Evolutionary conservation across 2,113 vertebrate genomes (phyloP).

Genomic region (Elgaria multicarinata): DNA sequence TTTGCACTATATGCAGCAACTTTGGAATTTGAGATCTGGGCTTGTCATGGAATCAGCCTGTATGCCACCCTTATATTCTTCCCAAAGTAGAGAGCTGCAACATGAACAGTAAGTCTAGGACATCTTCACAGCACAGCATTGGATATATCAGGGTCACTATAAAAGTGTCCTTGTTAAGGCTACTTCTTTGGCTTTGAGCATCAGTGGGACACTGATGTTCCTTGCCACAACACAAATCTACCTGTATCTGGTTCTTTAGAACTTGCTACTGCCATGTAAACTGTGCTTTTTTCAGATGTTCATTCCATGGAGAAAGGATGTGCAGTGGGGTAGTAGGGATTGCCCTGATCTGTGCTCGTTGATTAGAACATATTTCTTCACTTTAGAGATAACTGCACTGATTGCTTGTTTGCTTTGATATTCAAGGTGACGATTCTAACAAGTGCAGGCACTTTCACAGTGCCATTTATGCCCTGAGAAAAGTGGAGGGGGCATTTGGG

Average conservation of each 20-base stretch:
- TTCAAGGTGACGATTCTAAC: too few relatives aligned
- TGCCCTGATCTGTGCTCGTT: not conserved
- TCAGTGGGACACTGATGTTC: not conserved
- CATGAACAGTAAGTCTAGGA: not conserved
- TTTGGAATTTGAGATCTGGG: not conserved
- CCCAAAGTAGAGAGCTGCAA: not conserved
- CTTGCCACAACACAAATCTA: not conserved
- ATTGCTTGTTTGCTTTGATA: too few relatives aligned
- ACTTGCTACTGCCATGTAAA: not conserved
- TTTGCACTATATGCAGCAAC: not conserved
- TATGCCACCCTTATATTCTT: not conserved
- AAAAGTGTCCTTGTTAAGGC: too few relatives aligned
- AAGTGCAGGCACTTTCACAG: too few relatives aligned
- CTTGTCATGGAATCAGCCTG: not conserved
- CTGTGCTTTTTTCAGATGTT: not conserved
- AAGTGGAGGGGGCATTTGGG: too few relatives aligned
- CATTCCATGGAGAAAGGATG: not conserved
- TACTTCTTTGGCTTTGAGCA: not conserved
- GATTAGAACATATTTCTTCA: too few relatives aligned
- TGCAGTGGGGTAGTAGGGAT: not conserved
- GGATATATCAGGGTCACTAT: too few relatives aligned
- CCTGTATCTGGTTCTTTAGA: not conserved
- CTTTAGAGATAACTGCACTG: too few relatives aligned
- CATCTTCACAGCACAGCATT: not conserved
- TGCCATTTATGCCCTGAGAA: too few relatives aligned